These are phyloP conservation scores for Microtus pennsylvanicus DNA, from an alignment of 2,113 vertebrate genomes.

Conservation along the genomic window DNA sequence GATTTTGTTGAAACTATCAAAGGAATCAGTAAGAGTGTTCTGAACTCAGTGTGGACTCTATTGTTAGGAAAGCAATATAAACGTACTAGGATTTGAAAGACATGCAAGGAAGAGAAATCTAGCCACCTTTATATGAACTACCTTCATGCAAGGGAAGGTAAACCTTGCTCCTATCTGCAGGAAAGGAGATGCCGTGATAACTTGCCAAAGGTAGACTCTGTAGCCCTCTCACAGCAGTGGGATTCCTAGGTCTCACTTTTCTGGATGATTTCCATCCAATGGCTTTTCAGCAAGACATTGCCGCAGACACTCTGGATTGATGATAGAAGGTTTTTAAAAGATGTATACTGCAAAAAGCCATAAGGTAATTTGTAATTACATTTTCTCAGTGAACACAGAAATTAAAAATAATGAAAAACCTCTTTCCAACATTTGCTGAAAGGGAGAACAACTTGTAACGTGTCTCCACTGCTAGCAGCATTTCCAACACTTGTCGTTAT, in stretches of 20 bases:
- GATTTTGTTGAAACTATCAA: no score
- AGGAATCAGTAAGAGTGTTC: no score
- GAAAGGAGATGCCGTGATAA: not conserved
- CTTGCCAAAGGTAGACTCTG: not conserved
- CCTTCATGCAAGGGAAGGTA: no score
- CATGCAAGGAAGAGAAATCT: no score
- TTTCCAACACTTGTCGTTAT: not conserved
- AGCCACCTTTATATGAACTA: no score
- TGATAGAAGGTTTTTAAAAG: not conserved
- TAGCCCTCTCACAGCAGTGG: not conserved
- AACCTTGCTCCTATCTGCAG: no score
- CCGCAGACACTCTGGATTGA: not conserved
- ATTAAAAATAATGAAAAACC: not conserved
- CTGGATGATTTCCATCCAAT: not conserved
- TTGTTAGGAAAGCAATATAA: no score
- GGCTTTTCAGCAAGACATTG: not conserved
- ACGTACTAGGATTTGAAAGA: no score
- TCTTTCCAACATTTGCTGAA: not conserved
- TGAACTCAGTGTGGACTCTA: no score
- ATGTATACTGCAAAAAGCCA: not conserved
- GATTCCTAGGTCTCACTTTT: no score
- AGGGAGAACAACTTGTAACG: not conserved
- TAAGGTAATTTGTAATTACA: not conserved
- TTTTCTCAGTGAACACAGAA: not conserved
- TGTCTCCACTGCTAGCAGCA: not conserved